Evolutionary conservation across 2,888 invertebrate species (phyloP).

Genomic region (Limnephilus lunatus): DNA sequence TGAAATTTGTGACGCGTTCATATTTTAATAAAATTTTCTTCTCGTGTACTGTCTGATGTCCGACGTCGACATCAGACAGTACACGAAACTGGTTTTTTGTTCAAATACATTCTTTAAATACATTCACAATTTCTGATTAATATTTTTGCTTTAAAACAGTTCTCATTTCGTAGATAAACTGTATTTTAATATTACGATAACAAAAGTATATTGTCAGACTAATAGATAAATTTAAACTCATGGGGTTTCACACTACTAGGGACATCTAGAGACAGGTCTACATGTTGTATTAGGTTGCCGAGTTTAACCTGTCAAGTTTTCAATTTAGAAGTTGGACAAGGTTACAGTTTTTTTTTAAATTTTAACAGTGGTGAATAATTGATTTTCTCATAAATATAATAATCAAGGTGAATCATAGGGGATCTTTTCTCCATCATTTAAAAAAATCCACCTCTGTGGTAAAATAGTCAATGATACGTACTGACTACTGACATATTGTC

Average conservation of each 20-base stretch:
- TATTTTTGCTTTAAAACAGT: too few relatives aligned
- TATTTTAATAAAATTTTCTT: neutral
- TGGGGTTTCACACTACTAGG: too few relatives aligned
- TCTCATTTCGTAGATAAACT: too few relatives aligned
- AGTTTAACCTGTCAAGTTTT: neutral
- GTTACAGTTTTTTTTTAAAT: too few relatives aligned
- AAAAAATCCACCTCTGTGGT: constrained; percentile 6
- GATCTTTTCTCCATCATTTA: neutral
- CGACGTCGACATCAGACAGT: neutral
- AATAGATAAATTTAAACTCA: too few relatives aligned
- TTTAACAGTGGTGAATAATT: neutral
- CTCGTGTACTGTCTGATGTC: too few relatives aligned
- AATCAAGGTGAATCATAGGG: too few relatives aligned
- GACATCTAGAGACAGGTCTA: neutral
- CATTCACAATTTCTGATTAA: too few relatives aligned
- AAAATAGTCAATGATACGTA: constrained; percentile 10
- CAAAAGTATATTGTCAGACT: too few relatives aligned
- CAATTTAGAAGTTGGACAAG: neutral
- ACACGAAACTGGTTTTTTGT: too few relatives aligned
- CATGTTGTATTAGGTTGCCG: neutral
- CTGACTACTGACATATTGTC: constrained; percentile 9
- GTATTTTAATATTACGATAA: too few relatives aligned
- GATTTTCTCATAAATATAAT: neutral
- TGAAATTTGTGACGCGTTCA: neutral
- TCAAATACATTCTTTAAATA: too few relatives aligned